Conservation (phyloP, 2,888 invertebrate genomes). For the Mongoloraphidia duomilia region DNA sequence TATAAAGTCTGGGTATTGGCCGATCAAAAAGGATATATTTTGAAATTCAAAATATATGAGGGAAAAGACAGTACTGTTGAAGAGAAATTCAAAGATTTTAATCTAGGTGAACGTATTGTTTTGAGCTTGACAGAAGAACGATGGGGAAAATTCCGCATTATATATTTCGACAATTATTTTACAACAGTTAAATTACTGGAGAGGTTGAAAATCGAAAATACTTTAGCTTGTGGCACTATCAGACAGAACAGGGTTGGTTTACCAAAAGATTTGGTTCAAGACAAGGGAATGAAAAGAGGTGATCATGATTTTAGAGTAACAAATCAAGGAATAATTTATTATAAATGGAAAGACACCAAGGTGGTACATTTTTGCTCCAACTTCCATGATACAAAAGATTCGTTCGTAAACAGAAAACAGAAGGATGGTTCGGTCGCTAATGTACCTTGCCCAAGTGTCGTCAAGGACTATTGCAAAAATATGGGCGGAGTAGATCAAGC, state of each 20-base stretch:
- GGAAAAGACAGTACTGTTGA: too few relatives aligned
- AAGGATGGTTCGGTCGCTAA: too few relatives aligned
- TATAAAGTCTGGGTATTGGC: slow-evolving; percentile 9
- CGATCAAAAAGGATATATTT: slow-evolving; percentile 13
- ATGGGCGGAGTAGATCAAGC: too few relatives aligned
- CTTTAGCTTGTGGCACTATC: slow-evolving; percentile 7
- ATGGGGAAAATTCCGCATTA: not conserved
- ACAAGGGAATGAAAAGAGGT: too few relatives aligned
- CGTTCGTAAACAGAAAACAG: too few relatives aligned
- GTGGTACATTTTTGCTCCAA: slow-evolving; percentile 4
- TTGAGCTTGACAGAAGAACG: slow-evolving; percentile 8
- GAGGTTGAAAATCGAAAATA: slow-evolving; percentile 5
- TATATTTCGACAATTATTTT: slow-evolving; percentile 7
- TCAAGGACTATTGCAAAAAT: too few relatives aligned
- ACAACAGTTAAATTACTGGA: slow-evolving; percentile 7
- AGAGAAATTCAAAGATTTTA: slow-evolving; percentile 12
- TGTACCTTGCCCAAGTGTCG: too few relatives aligned
- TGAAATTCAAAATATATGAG: slow-evolving; percentile 14
- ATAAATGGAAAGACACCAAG: slow-evolving; percentile 8
- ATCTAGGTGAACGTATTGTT: slow-evolving; percentile 14
- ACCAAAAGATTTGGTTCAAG: not conserved
- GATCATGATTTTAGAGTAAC: too few relatives aligned
- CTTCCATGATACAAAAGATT: too few relatives aligned
- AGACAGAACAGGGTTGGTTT: slow-evolving; percentile 1
- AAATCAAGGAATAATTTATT: slow-evolving; percentile 1